phyloP scores from a whole-genome alignment of 2,797 vertebrate species.

The Mus minutoides region DNA sequence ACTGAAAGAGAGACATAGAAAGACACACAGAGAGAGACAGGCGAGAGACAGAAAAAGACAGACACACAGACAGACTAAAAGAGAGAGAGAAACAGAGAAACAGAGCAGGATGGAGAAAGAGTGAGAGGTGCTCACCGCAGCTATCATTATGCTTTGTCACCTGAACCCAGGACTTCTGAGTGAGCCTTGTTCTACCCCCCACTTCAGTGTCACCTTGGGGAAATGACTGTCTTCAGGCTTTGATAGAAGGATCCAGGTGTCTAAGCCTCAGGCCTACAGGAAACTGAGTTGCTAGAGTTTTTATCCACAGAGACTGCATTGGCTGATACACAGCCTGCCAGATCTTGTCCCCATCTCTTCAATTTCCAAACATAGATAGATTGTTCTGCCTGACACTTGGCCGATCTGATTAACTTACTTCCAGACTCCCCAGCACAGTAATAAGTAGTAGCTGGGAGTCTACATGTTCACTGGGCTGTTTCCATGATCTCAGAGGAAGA shows the following conservation, averaged over 20 bases:
- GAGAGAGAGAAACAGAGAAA: neutral
- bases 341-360: neutral
- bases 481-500: no score
- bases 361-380: no score
- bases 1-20: neutral
- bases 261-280: neutral
- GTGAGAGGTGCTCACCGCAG: neutral
- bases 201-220: neutral
- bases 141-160: slow-evolving; percentile 37
- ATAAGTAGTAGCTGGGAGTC: neutral
- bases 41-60: neutral
- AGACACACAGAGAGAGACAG: no score
- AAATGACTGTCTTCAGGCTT: neutral
- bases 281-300: neutral
- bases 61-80: neutral
- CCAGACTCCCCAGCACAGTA: neutral
- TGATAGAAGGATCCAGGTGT: neutral
- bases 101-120: neutral
- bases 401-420: neutral
- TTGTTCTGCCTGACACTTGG: neutral
- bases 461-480: rapidly evolving
- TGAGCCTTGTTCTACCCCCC: neutral
- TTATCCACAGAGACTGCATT: neutral
- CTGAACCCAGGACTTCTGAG: slow-evolving; percentile 43
- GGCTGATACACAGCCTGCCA: neutral